Conservation (phyloP, 2,888 invertebrate genomes). For the Caenorhabditis sinica region DNA sequence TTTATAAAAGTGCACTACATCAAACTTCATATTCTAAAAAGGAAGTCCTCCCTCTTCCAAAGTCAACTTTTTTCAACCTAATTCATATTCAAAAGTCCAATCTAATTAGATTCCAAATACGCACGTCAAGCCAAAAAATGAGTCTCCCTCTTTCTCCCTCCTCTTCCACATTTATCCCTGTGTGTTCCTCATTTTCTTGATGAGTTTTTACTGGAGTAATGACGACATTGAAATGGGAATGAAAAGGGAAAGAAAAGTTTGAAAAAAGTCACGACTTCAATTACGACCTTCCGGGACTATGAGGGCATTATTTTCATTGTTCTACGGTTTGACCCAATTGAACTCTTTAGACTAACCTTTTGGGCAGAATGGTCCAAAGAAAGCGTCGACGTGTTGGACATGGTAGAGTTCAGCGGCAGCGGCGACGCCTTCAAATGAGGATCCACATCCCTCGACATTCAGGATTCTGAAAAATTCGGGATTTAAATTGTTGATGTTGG, state of each 20-base stretch:
- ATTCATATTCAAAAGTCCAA: conserved; percentile 30
- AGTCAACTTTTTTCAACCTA: background rate
- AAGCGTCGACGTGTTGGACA: conserved; percentile 68
- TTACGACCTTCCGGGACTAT: background rate
- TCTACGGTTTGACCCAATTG: background rate
- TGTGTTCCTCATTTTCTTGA: conserved; percentile 23
- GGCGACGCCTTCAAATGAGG: conserved; percentile 74
- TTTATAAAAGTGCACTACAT: conserved; percentile 19
- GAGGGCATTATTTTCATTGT: conserved; percentile 18
- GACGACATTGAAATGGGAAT: conserved; percentile 19
- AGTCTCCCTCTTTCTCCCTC: too few relatives aligned
- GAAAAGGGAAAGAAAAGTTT: background rate
- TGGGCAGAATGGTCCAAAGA: conserved; percentile 74
- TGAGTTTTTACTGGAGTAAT: conserved; percentile 20
- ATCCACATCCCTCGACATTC: conserved; percentile 70
- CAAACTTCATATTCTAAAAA: background rate
- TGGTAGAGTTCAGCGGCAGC: conserved; percentile 75
- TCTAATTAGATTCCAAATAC: conserved; percentile 21
- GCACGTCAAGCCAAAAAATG: conserved; percentile 9
- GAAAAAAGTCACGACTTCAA: conserved; percentile 33
- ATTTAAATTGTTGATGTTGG: too few relatives aligned
- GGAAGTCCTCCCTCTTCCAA: background rate
- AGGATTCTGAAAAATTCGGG: conserved; percentile 62
- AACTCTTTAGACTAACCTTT: conserved; percentile 60
- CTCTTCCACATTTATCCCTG: background rate